Evolutionary conservation across 2,888 invertebrate genomes (phyloP), one percentile per base, ranked within the genome.

Genomic region (Pantelozetes paolii): DNA sequence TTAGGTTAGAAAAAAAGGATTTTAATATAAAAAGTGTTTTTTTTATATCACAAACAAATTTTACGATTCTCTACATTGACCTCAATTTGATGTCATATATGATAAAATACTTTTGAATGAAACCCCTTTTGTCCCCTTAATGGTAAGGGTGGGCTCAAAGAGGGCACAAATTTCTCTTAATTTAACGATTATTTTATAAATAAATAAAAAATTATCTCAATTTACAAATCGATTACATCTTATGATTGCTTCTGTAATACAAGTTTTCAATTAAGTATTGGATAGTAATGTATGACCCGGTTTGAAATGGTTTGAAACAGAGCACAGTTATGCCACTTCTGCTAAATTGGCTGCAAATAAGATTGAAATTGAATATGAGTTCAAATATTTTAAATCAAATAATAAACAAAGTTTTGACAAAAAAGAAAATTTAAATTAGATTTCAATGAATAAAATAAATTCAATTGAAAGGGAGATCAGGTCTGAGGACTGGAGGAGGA

Each of bases 381-480:
- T 36, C 36, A 40, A 67, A 67, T 67, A 67, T n/a, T 42, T 20
- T 67, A 23, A 59, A 59, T 18, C 23, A 59, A 59, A 59, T 59
- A 59, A n/a, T n/a, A 59, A 32, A 18, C 11, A 18, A 28, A 26
- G 13, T 28, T 1, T 32, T 59, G n/a, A 59, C 30, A 59, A 28
- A n/a, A 1, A 13, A 13, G 23, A 54, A 23, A 18, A 18, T 45
- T 23, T 54, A 2, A 54, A 54, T 23, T 2, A 23, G 26, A 54
- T 54, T 11, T 20, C 26, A 26, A 23, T 8, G 18, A 54, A 23
- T 54, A 2, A 48, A 26, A 26, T 23, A 13, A 11, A 26, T 23
- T 23, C 67, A n/a, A 42, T 67, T 20, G 40, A 67, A 67, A 67
- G 40, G 13, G 42, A 67, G 67, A 67, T 67, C 67, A 67, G n/a